Evolutionary conservation across 2,797 vertebrate species (phyloP).

Genomic region (Triplophysa bombifrons): DNA sequence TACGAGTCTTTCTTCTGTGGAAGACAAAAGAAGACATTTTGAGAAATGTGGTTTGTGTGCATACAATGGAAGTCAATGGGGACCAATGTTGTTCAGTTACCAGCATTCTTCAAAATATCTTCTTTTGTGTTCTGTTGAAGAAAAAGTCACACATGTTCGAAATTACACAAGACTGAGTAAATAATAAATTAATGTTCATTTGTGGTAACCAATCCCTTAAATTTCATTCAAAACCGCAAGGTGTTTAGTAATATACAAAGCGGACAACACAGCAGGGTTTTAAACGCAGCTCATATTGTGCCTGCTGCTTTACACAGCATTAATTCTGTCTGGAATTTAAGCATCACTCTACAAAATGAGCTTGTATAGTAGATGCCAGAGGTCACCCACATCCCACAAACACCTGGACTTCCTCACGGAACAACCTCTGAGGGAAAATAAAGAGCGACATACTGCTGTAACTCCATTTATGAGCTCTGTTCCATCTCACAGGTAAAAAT

Average conservation of each 20-base stretch:
- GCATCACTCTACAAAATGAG: slow-evolving; percentile 1
- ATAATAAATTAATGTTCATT: no score
- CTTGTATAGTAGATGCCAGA: neutral
- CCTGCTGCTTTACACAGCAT: neutral
- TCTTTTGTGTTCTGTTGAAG: no score
- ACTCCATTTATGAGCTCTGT: slow-evolving; percentile 18
- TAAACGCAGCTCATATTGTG: neutral
- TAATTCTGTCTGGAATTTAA: neutral
- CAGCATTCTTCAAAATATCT: no score
- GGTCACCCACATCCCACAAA: slow-evolving; percentile 39
- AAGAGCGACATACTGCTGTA: slow-evolving; percentile 21
- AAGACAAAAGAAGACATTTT: no score
- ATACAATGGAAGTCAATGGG: no score
- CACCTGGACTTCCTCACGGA: slow-evolving; percentile 50
- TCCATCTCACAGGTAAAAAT: slow-evolving; percentile 46
- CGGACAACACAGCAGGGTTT: neutral
- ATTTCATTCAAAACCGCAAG: no score
- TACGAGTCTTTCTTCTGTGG: no score
- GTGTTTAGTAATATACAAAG: neutral
- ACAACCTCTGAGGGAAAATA: slow-evolving; percentile 40
- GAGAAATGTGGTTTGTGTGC: no score
- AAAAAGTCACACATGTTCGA: no score
- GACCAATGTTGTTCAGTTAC: no score
- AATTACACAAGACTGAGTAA: no score
- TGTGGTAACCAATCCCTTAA: no score